These are phyloP conservation scores for Colletes gigas DNA, from an alignment of 1,140 invertebrate species.

Conservation along the genomic window DNA sequence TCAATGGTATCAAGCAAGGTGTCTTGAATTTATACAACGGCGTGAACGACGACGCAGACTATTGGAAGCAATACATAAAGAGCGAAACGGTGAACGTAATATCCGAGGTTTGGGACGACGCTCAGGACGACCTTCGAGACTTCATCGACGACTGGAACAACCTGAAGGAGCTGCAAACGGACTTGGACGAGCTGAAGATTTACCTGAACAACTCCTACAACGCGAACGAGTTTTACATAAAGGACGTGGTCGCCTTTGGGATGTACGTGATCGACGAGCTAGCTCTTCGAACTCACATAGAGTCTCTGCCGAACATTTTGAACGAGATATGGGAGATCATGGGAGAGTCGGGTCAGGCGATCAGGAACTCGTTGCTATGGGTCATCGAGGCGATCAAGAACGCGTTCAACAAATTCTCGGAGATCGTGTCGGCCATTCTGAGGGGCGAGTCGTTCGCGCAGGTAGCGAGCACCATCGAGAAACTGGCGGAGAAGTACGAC, in stretches of 20 bases:
- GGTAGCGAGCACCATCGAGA: conserved; percentile 85
- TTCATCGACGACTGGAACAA: conserved; percentile 88
- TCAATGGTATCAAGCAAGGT: conserved; percentile 75
- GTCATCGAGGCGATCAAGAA: conserved; percentile 87
- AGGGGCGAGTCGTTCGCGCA: conserved; percentile 88
- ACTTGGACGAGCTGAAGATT: conserved; percentile 85
- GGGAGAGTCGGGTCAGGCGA: conserved; percentile 89
- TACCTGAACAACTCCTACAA: conserved; percentile 90
- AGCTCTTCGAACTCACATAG: conserved; percentile 88
- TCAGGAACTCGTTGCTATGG: conserved; percentile 88
- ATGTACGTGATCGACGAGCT: conserved; percentile 88
- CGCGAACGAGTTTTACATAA: conserved; percentile 91
- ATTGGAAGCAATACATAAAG: conserved; percentile 85
- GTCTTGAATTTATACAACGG: conserved; percentile 81
- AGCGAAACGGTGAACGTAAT: conserved; percentile 85
- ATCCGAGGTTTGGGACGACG: conserved; percentile 87
- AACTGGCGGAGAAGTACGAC: conserved; percentile 88
- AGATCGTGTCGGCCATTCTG: conserved; percentile 85
- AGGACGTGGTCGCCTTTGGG: conserved; percentile 86
- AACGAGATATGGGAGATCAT: conserved; percentile 91
- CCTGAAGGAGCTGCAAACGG: conserved; percentile 86
- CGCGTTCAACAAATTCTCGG: conserved; percentile 86
- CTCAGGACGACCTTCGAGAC: conserved; percentile 85
- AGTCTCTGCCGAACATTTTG: conserved; percentile 88
- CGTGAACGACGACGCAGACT: conserved; percentile 83